Percentiles rank a stretch among this genome's conserved stretches.
Evolutionary conservation across 2,888 invertebrate species (phyloP).

Genomic region (Scaptomyza cyrtandrae): DNA sequence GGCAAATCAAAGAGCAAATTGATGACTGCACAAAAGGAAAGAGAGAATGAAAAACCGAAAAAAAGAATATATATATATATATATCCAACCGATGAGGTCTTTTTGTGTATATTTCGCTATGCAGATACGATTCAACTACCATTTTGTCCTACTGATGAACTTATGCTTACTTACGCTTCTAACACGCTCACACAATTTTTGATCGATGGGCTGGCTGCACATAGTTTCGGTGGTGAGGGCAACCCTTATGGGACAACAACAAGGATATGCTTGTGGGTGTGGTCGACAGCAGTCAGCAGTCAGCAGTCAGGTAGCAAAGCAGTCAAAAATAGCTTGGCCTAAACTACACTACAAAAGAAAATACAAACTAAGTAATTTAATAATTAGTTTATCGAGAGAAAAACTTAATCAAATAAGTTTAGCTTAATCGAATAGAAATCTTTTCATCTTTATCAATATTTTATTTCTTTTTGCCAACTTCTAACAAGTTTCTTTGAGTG

Average conservation of each 20-base stretch:
- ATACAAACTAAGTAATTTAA: too few species aligned
- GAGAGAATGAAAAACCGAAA: neutral
- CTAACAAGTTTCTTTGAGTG: neutral
- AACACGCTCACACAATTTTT: constrained; percentile 38
- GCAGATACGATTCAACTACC: neutral
- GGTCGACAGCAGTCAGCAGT: constrained; percentile 5
- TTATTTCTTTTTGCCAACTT: neutral
- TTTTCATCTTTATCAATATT: too few species aligned
- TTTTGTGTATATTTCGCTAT: neutral
- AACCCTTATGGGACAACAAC: neutral
- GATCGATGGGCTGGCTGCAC: constrained; percentile 68
- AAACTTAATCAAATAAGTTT: too few species aligned
- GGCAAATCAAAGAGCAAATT: constrained; percentile 66
- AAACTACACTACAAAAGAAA: neutral
- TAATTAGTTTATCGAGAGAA: neutral
- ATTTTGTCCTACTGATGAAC: neutral
- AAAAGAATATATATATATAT: too few species aligned
- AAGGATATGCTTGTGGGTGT: constrained; percentile 8
- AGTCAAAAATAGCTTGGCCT: constrained; percentile 5
- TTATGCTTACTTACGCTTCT: neutral
- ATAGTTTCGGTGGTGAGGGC: too few species aligned
- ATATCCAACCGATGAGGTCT: neutral
- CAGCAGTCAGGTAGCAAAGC: constrained; percentile 13
- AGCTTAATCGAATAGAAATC: too few species aligned
- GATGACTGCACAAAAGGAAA: constrained; percentile 56